phyloP scores from a whole-genome alignment of 1,140 invertebrate species.

The Heliothis virescens region DNA sequence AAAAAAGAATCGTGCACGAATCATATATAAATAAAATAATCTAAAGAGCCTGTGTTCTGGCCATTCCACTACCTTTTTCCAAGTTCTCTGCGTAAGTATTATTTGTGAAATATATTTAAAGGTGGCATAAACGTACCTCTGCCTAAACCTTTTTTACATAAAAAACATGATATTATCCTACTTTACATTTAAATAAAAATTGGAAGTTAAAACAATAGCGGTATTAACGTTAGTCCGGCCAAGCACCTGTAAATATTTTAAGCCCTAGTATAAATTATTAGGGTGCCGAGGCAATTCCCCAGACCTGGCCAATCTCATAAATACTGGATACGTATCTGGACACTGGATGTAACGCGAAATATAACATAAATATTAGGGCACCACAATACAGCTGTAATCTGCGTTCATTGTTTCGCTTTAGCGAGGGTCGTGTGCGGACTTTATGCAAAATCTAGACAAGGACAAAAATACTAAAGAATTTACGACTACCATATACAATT shows the following conservation, averaged over 20 bases:
- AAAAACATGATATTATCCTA: too few relatives aligned
- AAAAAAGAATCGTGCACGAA: too few relatives aligned
- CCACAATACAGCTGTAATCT: constrained; percentile 44
- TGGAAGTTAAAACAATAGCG: not conserved
- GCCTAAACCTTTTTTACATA: too few relatives aligned
- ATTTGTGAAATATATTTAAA: too few relatives aligned
- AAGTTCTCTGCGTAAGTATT: too few relatives aligned
- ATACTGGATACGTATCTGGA: constrained; percentile 41
- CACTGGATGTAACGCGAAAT: constrained; percentile 28
- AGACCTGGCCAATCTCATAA: constrained; percentile 37
- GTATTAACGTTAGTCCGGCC: not conserved
- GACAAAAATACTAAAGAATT: constrained; percentile 12
- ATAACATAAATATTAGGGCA: constrained; percentile 39
- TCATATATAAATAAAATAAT: too few relatives aligned
- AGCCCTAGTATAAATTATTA: constrained; percentile 13
- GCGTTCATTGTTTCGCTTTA: constrained; percentile 26
- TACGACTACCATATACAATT: not conserved
- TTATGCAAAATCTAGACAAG: constrained; percentile 24
- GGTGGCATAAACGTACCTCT: too few relatives aligned
- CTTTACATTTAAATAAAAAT: too few relatives aligned
- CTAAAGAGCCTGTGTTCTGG: too few relatives aligned
- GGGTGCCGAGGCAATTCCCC: constrained; percentile 23
- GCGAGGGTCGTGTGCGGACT: constrained; percentile 25
- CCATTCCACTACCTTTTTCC: too few relatives aligned
- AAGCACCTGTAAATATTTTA: not conserved